Evolutionary conservation across 2,113 vertebrate genomes (phyloP).

Genomic region (Deroptyus accipitrinus): DNA sequence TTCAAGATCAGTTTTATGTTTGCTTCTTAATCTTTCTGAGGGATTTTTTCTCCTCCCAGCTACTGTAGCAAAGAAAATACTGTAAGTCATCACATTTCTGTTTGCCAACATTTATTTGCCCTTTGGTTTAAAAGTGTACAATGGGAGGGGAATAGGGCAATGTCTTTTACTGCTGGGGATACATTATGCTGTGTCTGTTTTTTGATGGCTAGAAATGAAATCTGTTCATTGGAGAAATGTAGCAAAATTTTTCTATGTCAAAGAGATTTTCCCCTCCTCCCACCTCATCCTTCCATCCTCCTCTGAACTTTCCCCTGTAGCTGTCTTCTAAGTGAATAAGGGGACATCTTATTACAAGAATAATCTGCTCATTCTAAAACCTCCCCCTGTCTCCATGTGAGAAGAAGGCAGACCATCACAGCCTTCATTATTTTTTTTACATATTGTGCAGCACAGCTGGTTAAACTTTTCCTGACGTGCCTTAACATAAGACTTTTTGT

Average conservation of each 20-base stretch:
- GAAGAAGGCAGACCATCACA: background rate
- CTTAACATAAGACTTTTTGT: background rate
- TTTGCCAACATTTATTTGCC: constrained; percentile 64
- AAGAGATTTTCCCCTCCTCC: constrained; percentile 13
- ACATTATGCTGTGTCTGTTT: constrained; percentile 61
- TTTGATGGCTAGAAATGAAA: constrained; percentile 60
- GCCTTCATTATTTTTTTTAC: background rate
- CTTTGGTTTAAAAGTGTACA: constrained; percentile 53
- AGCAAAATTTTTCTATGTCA: constrained; percentile 44
- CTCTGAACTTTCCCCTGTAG: background rate
- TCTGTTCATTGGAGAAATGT: constrained; percentile 47
- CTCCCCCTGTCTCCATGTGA: background rate
- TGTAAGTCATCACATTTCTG: constrained; percentile 74
- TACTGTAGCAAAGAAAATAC: constrained; percentile 73
- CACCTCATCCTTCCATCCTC: background rate
- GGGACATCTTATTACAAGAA: background rate
- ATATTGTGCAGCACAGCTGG: background rate
- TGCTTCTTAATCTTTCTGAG: constrained; percentile 72
- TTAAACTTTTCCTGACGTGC: background rate
- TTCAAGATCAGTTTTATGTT: constrained; percentile 77
- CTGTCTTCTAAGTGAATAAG: background rate
- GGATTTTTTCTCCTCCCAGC: constrained; percentile 62
- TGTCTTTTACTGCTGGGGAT: constrained; percentile 67
- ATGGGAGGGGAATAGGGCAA: constrained; percentile 18
- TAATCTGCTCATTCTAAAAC: background rate